These are phyloP conservation scores for Drosophila tripunctata DNA, from an alignment of 2,888 invertebrate species.

Conservation along the genomic window DNA sequence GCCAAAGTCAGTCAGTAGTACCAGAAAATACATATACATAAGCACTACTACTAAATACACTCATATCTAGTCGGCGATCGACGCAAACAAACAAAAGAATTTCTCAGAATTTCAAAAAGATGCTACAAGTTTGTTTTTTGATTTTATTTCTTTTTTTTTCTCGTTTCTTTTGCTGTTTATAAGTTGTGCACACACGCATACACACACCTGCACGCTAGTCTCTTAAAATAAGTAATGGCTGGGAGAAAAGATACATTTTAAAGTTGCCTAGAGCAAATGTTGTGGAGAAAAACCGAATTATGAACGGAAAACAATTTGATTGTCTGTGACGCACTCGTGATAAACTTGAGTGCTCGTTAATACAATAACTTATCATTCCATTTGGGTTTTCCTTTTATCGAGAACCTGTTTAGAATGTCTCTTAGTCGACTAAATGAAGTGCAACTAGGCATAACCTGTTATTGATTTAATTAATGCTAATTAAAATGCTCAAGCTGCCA, in stretches of 20 bases:
- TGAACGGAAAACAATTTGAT: constrained; percentile 8
- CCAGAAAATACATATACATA: neutral
- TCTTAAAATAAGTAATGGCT: constrained; percentile 2
- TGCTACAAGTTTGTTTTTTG: constrained; percentile 1
- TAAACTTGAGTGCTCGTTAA: constrained; percentile 7
- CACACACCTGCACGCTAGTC: neutral
- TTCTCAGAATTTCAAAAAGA: constrained; percentile 36
- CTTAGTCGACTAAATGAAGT: constrained; percentile 27
- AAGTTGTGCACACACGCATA: constrained; percentile 37
- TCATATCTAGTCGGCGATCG: constrained; percentile 10
- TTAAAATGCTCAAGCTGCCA: constrained; percentile 10
- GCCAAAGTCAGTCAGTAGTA: neutral
- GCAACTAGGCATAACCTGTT: constrained; percentile 36
- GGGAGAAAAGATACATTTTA: constrained; percentile 13
- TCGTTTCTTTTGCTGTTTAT: constrained; percentile 45
- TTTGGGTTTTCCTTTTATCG: constrained; percentile 30
- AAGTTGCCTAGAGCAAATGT: constrained; percentile 3
- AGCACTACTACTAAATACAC: too few species aligned
- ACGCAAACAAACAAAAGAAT: constrained; percentile 36
- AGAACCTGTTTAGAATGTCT: constrained; percentile 35
- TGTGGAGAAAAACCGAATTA: neutral
- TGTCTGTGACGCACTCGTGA: constrained; percentile 12
- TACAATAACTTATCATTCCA: neutral
- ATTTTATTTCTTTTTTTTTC: neutral
- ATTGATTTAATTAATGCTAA: constrained; percentile 22